Percentiles rank a stretch among this genome's conserved stretches.
Conservation (phyloP, 1,140 invertebrate genomes). For the Lepidotrigona ventralis region DNA sequence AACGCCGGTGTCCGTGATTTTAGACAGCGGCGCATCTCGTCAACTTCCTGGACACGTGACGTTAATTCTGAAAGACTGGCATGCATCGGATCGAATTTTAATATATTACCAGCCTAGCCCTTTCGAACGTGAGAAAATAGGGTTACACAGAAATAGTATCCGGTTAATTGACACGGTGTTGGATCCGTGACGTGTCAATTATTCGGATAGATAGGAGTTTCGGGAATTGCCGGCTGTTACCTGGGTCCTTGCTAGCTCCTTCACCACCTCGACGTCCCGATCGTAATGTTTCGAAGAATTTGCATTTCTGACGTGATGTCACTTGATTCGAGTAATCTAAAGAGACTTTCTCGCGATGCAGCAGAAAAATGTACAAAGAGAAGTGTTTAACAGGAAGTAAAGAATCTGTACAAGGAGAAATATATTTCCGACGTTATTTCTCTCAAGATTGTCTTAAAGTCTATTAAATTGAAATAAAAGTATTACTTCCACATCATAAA, state of each 20-base stretch:
- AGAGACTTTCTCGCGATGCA: background rate
- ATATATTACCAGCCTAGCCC: background rate
- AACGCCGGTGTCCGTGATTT: conserved; percentile 24
- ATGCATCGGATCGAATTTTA: background rate
- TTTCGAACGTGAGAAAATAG: background rate
- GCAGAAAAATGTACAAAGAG: background rate
- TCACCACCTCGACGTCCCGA: background rate
- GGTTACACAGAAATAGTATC: background rate
- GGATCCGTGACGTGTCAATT: background rate
- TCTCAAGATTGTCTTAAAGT: background rate
- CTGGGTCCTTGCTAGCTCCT: background rate
- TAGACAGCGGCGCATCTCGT: conserved; percentile 19
- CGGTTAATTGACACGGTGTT: background rate
- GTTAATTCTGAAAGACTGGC: background rate
- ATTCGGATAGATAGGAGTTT: background rate
- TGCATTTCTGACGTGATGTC: background rate
- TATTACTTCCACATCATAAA: too few relatives aligned
- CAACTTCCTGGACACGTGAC: background rate
- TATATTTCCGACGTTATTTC: background rate
- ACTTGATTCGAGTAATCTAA: background rate
- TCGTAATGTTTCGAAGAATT: background rate
- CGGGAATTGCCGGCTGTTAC: background rate
- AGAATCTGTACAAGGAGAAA: background rate
- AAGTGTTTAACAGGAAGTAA: background rate
- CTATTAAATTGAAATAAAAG: too few relatives aligned